Evolutionary conservation across 92 coral and sea anemone species (phyloP).

Genomic region (Siderastrea siderea): DNA sequence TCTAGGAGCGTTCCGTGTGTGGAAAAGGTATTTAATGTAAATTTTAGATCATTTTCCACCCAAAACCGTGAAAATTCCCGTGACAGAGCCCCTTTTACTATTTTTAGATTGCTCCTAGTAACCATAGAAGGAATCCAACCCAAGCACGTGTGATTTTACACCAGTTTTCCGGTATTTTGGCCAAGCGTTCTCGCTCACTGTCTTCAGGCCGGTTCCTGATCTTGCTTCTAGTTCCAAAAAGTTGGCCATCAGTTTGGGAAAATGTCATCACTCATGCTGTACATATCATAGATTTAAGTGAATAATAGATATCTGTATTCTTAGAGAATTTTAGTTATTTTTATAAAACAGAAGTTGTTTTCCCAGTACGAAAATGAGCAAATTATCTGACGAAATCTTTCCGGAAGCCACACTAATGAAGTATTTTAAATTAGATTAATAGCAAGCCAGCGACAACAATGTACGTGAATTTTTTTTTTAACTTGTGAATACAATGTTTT

Average conservation of each 20-base stretch:
- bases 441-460: background rate
- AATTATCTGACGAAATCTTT: background rate
- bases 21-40: background rate
- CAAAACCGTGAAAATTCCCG: background rate
- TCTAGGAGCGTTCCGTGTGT: background rate
- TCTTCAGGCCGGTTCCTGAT: background rate
- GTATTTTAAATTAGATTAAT: too few relatives aligned
- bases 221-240: background rate
- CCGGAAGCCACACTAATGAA: too few relatives aligned
- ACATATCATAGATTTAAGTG: background rate
- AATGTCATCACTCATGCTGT: background rate
- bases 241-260: background rate
- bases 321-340: background rate
- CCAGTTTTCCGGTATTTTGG: background rate
- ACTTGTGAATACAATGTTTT: constrained; percentile 9
- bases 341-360: too few relatives aligned
- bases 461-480: background rate
- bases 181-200: too few relatives aligned
- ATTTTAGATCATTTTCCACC: too few relatives aligned
- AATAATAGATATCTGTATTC: background rate
- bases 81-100: too few relatives aligned
- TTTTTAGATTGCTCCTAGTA: background rate
- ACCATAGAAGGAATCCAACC: background rate
- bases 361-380: background rate
- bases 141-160: background rate